Conservation (phyloP, 2,113 vertebrate genomes). For the Scatophagus argus region DNA sequence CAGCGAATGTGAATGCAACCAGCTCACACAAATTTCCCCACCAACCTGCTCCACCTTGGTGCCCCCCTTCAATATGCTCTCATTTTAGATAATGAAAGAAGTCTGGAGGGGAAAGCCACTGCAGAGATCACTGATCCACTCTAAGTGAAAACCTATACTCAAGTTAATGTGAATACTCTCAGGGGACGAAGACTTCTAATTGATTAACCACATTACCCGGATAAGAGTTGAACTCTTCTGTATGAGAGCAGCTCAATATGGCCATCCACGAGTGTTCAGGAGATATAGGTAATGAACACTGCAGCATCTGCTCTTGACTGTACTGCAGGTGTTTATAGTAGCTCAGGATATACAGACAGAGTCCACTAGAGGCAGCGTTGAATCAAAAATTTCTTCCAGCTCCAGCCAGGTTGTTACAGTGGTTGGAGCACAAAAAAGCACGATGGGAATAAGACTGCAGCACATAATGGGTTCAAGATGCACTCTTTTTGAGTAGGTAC, state of each 20-base stretch:
- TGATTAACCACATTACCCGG: constrained; percentile 82
- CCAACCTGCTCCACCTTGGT: constrained; percentile 69
- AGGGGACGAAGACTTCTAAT: constrained; percentile 79
- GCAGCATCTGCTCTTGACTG: constrained; percentile 57
- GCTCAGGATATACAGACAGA: constrained; percentile 22
- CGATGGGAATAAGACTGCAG: constrained; percentile 45
- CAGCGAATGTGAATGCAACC: constrained; percentile 62
- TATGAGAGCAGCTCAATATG: constrained; percentile 72
- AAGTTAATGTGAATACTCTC: constrained; percentile 83
- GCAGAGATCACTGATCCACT: constrained; percentile 82
- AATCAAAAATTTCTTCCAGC: constrained; percentile 62
- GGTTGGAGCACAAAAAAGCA: constrained; percentile 56
- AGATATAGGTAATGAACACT: constrained; percentile 68
- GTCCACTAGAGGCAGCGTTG: constrained; percentile 82
- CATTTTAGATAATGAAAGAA: constrained; percentile 83
- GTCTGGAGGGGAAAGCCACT: constrained; percentile 78
- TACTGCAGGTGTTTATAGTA: constrained; percentile 66
- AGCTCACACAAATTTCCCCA: constrained; percentile 50
- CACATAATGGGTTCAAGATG: constrained; percentile 44
- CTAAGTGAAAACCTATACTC: constrained; percentile 86
- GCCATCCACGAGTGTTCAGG: constrained; percentile 47
- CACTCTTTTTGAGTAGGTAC: constrained; percentile 40
- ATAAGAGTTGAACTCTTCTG: constrained; percentile 78
- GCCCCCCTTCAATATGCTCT: constrained; percentile 76
- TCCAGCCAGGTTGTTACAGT: constrained; percentile 44